Percentiles rank a stretch among this genome's conserved stretches.
These are phyloP conservation scores for Drosophila leonis DNA, from an alignment of 2,888 invertebrate species.

Conservation along the genomic window DNA sequence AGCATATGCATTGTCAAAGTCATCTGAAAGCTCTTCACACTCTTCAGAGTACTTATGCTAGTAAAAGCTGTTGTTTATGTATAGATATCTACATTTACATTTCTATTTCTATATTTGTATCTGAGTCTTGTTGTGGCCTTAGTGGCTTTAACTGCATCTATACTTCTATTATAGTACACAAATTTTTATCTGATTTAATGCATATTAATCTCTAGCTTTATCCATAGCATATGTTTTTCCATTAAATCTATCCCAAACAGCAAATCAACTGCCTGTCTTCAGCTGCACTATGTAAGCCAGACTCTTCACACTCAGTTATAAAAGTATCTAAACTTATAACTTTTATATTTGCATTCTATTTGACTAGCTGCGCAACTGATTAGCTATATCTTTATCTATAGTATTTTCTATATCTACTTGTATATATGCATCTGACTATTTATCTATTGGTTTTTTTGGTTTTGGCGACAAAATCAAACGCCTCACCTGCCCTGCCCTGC, in stretches of 20 bases:
- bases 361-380: not conserved
- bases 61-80: not conserved
- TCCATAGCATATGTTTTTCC: not conserved
- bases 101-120: not conserved
- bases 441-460: constrained; percentile 13
- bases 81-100: not conserved
- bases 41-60: not conserved
- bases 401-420: not conserved
- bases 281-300: not conserved
- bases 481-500: constrained; percentile 23
- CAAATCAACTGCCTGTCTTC: not conserved
- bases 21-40: not conserved
- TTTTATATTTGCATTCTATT: not conserved
- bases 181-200: not conserved
- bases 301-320: not conserved
- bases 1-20: not conserved
- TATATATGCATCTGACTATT: not conserved
- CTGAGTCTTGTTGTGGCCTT: not conserved
- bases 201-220: not conserved
- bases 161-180: not conserved
- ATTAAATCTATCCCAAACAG: not conserved
- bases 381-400: not conserved
- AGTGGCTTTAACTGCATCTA: not conserved
- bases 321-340: not conserved
- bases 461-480: not conserved